phyloP scores from a whole-genome alignment of 2,113 vertebrate genomes.

The Etheostoma cragini region DNA sequence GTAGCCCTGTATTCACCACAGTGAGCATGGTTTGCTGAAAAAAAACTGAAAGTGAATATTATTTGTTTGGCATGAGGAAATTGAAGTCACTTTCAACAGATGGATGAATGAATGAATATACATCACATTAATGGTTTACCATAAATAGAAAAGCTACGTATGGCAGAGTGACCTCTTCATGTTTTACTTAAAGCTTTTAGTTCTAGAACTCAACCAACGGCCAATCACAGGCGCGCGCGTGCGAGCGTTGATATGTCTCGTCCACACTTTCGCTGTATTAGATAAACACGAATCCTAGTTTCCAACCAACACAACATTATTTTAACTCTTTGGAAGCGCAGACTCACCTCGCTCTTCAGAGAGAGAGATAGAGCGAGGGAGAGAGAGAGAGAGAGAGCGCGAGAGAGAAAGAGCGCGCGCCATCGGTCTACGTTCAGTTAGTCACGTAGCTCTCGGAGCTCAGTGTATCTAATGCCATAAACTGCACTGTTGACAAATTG shows the following conservation, averaged over 20 bases:
- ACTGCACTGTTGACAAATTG: background rate
- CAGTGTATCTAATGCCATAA: background rate
- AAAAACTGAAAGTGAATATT: background rate
- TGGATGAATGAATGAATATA: background rate
- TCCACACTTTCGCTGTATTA: background rate
- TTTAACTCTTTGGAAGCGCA: background rate
- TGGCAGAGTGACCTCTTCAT: background rate
- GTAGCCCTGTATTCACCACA: background rate
- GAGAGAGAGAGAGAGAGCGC: background rate
- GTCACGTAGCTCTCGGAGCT: slow-evolving; percentile 83
- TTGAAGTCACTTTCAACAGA: too few species aligned
- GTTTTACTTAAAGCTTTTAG: background rate
- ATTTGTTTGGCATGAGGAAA: background rate
- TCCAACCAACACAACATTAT: background rate
- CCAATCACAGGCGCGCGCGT: background rate
- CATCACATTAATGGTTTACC: background rate
- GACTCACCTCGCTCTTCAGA: background rate
- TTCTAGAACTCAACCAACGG: background rate
- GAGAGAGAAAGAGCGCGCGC: slow-evolving; percentile 34
- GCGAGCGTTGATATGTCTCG: background rate
- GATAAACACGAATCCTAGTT: background rate
- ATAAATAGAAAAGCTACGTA: background rate
- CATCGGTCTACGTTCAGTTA: slow-evolving; percentile 75
- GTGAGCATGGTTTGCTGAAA: background rate
- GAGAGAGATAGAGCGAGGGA: background rate